Evolutionary conservation across 1,140 invertebrate species (phyloP), one percentile per base, ranked within the genome.

Genomic region (Rhopalosiphum padi): DNA sequence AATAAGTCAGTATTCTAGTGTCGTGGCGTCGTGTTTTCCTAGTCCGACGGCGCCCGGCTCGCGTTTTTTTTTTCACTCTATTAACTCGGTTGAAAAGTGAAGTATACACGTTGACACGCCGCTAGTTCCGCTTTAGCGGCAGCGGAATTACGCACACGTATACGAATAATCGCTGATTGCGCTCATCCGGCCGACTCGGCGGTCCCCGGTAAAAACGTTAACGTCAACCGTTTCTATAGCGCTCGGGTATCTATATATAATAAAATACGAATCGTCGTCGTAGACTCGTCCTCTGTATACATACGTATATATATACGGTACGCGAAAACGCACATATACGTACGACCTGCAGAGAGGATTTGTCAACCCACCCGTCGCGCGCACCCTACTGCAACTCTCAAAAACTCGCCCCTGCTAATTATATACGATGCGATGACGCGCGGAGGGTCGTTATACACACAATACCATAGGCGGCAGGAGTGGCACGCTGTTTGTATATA

Each of bases 11-110:
- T 51, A 35, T 11, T 35, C 46, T 41, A 51, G 89, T 51, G 55
- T 41, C 25, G 18, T 15, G 11, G 35, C 21, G 48, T 18, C 46
- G 86, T 88, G 43, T 55, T 89, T 90, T 43, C 23, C 53, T 25
- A n/a, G 53, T 60, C 25, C 2, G 41, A 25, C 30, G 51, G 53
- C 55, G 37, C 25, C 23, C 25, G 37, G 30, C 5, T 21, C 2
- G 7, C 35, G 35, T n/a, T 90, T 90, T 90, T 90, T 90, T 77
- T 77, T 90, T 68, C 89, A 41, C 89, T 68, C 89, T 90, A 90
- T 90, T 90, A 90, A 90, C 55, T 43, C 37, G 53, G n/a, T 30
- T 68, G 55, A 90, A 90, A 90, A 43, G 37, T 55, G 22, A 22
- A 43, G 9, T 3, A 22, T 18, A 51, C 5, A 77, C 43, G 48